phyloP scores from a whole-genome alignment of 2,888 invertebrate species.

The Leucophenga maculata region DNA sequence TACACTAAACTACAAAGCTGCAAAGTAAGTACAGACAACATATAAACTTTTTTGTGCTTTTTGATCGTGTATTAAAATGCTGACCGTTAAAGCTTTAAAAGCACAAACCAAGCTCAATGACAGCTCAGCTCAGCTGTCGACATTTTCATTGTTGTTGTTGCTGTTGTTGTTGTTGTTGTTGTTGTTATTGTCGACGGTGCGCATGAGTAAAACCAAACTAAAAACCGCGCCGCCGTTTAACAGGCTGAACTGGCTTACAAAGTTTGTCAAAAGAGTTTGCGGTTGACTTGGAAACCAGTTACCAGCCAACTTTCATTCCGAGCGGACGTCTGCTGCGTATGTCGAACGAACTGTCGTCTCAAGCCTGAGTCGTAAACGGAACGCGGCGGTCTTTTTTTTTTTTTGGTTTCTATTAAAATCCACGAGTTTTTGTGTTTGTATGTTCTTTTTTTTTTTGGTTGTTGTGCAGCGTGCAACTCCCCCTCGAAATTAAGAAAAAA shows the following conservation, averaged over 20 bases:
- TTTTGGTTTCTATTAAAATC: slow-evolving; percentile 38
- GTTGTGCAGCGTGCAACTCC: too few species aligned
- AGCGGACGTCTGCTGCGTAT: slow-evolving; percentile 57
- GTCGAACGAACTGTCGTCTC: too few species aligned
- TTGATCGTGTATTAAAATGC: too few species aligned
- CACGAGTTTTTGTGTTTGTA: slow-evolving; percentile 20
- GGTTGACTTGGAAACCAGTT: slow-evolving; percentile 64
- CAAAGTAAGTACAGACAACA: too few species aligned
- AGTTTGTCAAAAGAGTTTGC: slow-evolving; percentile 13
- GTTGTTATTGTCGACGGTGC: slow-evolving; percentile 22
- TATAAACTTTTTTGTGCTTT: too few species aligned
- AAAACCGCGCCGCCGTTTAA: background rate
- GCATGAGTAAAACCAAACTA: background rate
- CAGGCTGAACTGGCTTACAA: background rate
- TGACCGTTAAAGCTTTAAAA: too few species aligned
- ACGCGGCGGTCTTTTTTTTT: slow-evolving; percentile 47
- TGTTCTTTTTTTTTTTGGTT: slow-evolving; percentile 28
- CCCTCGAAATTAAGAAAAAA: too few species aligned
- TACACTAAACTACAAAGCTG: too few species aligned
- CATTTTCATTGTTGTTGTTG: too few species aligned
- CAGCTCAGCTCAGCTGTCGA: too few species aligned
- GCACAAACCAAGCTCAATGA: too few species aligned
- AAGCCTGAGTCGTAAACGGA: slow-evolving; percentile 46
- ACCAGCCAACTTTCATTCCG: slow-evolving; percentile 71
- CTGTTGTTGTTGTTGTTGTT: slow-evolving; percentile 21